A percentile compares a stretch with the other conserved stretches of the same genome.
Conservation (phyloP, 2,113 vertebrate species). For the Arenaria interpres region DNA sequence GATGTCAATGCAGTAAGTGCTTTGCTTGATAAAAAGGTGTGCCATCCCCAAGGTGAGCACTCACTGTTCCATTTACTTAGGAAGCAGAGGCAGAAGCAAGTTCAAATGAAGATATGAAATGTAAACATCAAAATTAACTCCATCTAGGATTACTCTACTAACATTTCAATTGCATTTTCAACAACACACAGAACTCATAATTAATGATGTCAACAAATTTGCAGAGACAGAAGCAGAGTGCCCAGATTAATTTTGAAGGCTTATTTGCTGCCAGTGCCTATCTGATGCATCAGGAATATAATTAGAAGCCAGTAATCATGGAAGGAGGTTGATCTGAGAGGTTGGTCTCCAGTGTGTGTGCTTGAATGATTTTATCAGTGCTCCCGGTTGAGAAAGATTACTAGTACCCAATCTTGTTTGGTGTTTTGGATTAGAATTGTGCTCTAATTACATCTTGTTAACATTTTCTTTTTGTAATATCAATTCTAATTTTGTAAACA, state of each 20-base stretch:
- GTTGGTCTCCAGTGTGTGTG: accelerated
- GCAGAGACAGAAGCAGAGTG: background rate
- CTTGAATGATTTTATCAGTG: background rate
- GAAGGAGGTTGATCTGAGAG: background rate
- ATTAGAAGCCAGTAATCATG: background rate
- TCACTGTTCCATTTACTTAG: background rate
- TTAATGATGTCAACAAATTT: background rate
- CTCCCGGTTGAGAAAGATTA: background rate
- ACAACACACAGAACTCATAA: background rate
- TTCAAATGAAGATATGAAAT: background rate
- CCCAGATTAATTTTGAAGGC: background rate
- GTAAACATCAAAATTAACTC: background rate
- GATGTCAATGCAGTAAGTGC: background rate
- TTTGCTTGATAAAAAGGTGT: background rate
- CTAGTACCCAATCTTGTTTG: background rate
- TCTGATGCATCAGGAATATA: background rate
- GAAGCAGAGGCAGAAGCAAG: background rate
- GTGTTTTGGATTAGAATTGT: background rate
- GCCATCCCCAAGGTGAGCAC: background rate
- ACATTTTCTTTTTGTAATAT: background rate
- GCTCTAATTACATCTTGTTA: background rate
- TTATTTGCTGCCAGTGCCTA: background rate
- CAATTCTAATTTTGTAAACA: background rate
- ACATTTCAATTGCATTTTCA: background rate
- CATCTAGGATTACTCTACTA: background rate